phyloP scores from a whole-genome alignment of 2,888 invertebrate genomes.

The Rhagium mordax region DNA sequence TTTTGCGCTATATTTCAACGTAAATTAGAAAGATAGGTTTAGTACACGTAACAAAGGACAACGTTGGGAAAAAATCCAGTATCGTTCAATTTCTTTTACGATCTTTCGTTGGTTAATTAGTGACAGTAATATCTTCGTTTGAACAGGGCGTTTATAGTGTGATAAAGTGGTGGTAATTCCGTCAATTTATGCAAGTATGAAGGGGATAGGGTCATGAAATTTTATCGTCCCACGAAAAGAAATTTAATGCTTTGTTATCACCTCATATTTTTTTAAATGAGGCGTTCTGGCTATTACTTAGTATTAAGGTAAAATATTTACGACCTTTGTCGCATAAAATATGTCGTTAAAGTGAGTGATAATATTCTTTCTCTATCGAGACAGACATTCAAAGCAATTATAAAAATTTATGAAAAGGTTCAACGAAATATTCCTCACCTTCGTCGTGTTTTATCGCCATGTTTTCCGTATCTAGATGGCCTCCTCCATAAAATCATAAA shows the following conservation, averaged over 20 bases:
- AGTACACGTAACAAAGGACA: slow-evolving; percentile 1
- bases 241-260: slow-evolving; percentile 63
- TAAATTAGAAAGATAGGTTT: slow-evolving; percentile 14
- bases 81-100: slow-evolving; percentile 25
- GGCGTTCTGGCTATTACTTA: slow-evolving; percentile 58
- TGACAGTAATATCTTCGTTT: slow-evolving; percentile 30
- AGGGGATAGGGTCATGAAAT: slow-evolving; percentile 56
- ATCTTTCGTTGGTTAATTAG: slow-evolving; percentile 32
- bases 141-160: slow-evolving; percentile 51
- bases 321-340: slow-evolving; percentile 41
- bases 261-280: slow-evolving; percentile 62
- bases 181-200: slow-evolving; percentile 62
- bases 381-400: slow-evolving; percentile 21
- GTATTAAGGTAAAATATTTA: slow-evolving; percentile 58
- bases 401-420: slow-evolving; percentile 18
- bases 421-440: neutral
- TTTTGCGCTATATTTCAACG: neutral
- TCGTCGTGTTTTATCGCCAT: slow-evolving; percentile 1
- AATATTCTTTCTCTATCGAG: slow-evolving; percentile 26
- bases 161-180: slow-evolving; percentile 56
- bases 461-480: neutral
- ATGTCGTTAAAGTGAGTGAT: slow-evolving; percentile 38
- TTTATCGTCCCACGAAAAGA: slow-evolving; percentile 61
- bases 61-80: neutral
- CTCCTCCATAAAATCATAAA: neutral